Conservation (phyloP, 2,797 vertebrate species). For the Schizopygopsis pylzovi region DNA sequence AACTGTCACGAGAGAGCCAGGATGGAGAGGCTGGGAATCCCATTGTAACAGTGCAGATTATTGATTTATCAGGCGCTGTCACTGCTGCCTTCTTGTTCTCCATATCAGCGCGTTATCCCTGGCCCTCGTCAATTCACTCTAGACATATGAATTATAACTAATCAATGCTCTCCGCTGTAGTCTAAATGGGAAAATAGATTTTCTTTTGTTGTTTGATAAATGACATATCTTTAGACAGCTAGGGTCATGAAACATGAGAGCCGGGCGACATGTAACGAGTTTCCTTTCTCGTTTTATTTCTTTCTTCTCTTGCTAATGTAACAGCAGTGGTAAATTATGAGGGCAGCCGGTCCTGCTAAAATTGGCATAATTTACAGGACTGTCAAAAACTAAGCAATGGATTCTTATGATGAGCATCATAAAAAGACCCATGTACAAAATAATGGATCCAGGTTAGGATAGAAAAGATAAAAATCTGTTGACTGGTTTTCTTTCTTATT, state of each 20-base stretch:
- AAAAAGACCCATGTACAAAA: slow-evolving; percentile 9
- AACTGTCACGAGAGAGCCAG: slow-evolving; percentile 53
- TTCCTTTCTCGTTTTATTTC: slow-evolving; percentile 7
- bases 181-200: slow-evolving; percentile 67
- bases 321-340: slow-evolving; percentile 58
- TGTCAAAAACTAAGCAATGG: slow-evolving; percentile 55
- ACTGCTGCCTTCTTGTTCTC: slow-evolving; percentile 61
- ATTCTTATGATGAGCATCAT: slow-evolving; percentile 30
- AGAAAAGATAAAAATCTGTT: slow-evolving; percentile 49
- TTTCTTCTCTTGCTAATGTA: background rate
- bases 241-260: slow-evolving; percentile 27
- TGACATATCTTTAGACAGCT: slow-evolving; percentile 30
- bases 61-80: slow-evolving; percentile 66
- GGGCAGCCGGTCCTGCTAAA: slow-evolving; percentile 33
- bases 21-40: slow-evolving; percentile 55
- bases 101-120: slow-evolving; percentile 42
- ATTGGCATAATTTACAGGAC: slow-evolving; percentile 49
- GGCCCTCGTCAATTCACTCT: slow-evolving; percentile 58
- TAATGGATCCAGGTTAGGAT: slow-evolving; percentile 24
- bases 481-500: slow-evolving; percentile 18
- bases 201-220: slow-evolving; percentile 56
- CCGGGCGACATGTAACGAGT: slow-evolving; percentile 13
- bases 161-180: slow-evolving; percentile 63
- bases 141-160: slow-evolving; percentile 61
- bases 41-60: slow-evolving; percentile 61